A percentile compares a stretch with the other conserved stretches of the same genome.
These are phyloP conservation scores for Myanophis thanlyinensis DNA, from an alignment of 2,113 vertebrate genomes.

Conservation along the genomic window DNA sequence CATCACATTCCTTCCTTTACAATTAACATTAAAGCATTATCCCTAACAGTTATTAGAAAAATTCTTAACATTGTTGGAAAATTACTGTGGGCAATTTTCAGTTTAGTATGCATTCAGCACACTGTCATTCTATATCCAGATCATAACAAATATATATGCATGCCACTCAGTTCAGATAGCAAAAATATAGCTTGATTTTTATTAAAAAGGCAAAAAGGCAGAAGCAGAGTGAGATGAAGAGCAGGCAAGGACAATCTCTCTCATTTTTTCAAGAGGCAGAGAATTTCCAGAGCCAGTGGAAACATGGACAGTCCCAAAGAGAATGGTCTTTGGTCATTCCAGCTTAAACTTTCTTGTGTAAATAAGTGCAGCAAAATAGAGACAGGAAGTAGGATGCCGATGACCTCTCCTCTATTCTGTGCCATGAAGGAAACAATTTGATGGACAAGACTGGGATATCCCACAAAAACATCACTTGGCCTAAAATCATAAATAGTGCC, in stretches of 20 bases:
- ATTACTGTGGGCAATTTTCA: background rate
- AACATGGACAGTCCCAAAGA: background rate
- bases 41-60: background rate
- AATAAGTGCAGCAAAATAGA: background rate
- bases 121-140: background rate
- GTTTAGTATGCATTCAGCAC: background rate
- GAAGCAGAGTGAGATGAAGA: background rate
- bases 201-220: background rate
- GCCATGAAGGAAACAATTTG: background rate
- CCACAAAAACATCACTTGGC: background rate
- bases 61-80: background rate
- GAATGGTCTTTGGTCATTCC: background rate
- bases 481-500: background rate
- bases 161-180: background rate
- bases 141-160: background rate
- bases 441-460: background rate
- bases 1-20: background rate
- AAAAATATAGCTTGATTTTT: background rate
- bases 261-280: background rate
- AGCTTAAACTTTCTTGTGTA: background rate
- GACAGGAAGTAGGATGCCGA: background rate
- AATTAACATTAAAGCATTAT: background rate
- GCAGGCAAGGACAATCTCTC: background rate
- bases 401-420: background rate
- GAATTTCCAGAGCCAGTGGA: background rate